Evolutionary conservation across 1,140 invertebrate genomes (phyloP), one percentile per base, ranked within the genome.

Genomic region (Calycopis cecrops): DNA sequence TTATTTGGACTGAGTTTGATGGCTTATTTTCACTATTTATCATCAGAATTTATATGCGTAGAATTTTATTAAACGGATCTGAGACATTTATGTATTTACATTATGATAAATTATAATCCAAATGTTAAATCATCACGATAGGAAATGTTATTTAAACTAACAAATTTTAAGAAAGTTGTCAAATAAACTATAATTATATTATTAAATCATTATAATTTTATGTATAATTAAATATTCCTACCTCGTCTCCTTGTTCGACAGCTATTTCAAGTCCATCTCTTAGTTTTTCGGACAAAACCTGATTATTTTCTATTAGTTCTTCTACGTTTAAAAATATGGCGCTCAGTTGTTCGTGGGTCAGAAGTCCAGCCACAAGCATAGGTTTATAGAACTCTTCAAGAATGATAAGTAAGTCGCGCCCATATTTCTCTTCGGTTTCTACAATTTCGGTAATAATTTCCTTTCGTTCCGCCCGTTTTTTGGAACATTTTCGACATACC

Each of bases 401-500:
- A 56, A 98, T 94, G 44, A 98, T 97, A 70, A 94, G 92, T 62
- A 98, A 87, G 88, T 98, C 97, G 63, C 96, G 89, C 1, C 96
- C 96, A 76, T 98, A 99, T 76, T 97, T 98, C 65, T 97, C 93
- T 88, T 99, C 97, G 0, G 97, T 98, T 81, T 99, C 97, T 2
- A 98, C 94, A 59, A 99, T 97, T 89, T 99, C 97, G 1, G 93
- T 94, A 48, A 99, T 95, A 14, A 98, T 98, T 88, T 98, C 96
- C 73, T 97, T 96, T 35, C 97, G 90, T 76, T 99, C 96, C 0
- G 93, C 91, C 55, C 96, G 90, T 73, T 95, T 95, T 71, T 96
- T 96, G 42, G 92, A 90, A 79, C 97, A 98, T 74, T 96, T 95
- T 57, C 94, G 90, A 87, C 97, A 98, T 7, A 97, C 92, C 52